phyloP scores from a whole-genome alignment of 2,888 invertebrate species.

The Gibbula magus region DNA sequence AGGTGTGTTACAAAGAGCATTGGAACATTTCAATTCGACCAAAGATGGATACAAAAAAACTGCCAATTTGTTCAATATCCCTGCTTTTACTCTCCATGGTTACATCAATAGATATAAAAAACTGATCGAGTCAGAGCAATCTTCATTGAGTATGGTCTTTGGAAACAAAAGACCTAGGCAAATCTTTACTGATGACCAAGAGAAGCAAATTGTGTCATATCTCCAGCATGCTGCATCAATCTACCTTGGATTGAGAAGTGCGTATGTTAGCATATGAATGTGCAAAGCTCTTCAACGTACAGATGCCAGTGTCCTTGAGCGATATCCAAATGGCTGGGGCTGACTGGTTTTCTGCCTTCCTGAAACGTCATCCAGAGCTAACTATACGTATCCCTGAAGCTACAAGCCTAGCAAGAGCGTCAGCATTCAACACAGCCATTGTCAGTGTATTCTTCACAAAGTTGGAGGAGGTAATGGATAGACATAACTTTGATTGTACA shows the following conservation, averaged over 20 bases:
- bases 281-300: background rate
- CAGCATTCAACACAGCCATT: constrained; percentile 23
- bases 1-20: too few relatives aligned
- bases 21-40: too few relatives aligned
- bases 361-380: constrained; percentile 13
- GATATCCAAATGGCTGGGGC: background rate
- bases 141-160: too few relatives aligned
- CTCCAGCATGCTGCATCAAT: too few relatives aligned
- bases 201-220: too few relatives aligned
- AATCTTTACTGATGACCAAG: too few relatives aligned
- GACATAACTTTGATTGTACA: background rate
- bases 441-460: constrained; percentile 23
- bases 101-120: too few relatives aligned
- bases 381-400: constrained; percentile 20
- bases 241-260: background rate
- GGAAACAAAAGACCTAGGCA: too few relatives aligned
- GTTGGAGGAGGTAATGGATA: constrained; percentile 25
- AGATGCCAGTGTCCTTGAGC: background rate
- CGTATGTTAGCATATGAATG: constrained; percentile 19
- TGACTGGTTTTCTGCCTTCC: constrained; percentile 26
- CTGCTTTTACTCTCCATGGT: too few relatives aligned
- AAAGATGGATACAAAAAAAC: too few relatives aligned
- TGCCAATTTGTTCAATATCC: too few relatives aligned
- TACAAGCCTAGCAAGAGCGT: constrained; percentile 16
- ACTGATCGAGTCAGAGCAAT: too few relatives aligned